Conservation (phyloP, 2,113 vertebrate species). For the Spilogale gracilis region DNA sequence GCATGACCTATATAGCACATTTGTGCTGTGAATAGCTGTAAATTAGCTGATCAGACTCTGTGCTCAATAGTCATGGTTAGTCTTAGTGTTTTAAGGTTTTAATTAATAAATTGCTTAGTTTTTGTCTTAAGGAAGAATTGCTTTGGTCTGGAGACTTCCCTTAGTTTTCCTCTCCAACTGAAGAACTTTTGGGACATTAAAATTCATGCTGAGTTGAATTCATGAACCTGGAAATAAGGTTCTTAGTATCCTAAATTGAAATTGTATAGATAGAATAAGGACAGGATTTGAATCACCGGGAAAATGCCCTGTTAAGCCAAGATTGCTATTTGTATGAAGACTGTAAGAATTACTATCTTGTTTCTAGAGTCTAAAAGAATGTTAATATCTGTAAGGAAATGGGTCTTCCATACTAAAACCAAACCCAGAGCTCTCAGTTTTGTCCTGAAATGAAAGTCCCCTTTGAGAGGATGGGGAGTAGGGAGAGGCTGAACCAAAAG, state of each 20-base stretch:
- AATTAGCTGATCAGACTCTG: not conserved
- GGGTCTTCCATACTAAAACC: conserved; percentile 24
- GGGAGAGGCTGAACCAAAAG: not conserved
- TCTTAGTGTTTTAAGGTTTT: conserved; percentile 23
- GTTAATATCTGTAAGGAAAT: conserved; percentile 2
- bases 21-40: not conserved
- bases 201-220: conserved; percentile 52
- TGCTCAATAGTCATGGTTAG: not conserved
- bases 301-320: conserved; percentile 54
- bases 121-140: not conserved
- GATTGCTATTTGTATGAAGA: conserved; percentile 42
- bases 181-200: conserved; percentile 26
- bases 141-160: conserved; percentile 24
- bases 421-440: not conserved
- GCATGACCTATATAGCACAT: not conserved
- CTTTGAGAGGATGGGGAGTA: not conserved
- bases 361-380: conserved; percentile 42
- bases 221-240: not conserved
- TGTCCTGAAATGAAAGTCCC: not conserved
- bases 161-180: not conserved
- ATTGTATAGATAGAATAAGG: not conserved
- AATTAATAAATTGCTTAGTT: conserved; percentile 10
- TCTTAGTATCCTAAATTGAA: conserved; percentile 47
- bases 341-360: not conserved
- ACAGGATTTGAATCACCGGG: conserved; percentile 46